Base-by-base conservation (phyloP, 2,888 invertebrate species). In the Smittia sp. region DNA sequence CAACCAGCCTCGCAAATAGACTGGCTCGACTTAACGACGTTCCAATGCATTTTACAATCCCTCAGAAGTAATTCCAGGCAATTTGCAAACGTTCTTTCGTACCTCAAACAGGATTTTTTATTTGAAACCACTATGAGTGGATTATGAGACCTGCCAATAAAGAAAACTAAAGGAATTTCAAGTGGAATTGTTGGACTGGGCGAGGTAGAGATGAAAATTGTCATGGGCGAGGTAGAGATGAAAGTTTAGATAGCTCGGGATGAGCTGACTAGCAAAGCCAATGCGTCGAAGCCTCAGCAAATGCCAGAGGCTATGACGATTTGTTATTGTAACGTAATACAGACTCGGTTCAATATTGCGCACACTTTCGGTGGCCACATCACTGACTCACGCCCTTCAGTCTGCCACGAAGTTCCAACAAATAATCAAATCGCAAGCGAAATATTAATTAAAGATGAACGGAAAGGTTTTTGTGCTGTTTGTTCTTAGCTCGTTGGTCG, bases 1-100 rank as follows among this genome's bases (percentile, higher is more conserved):
- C 79, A 94, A 95, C 79, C 95, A 95, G 78, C 95, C 95, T 75
- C 87, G 93, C 80, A 95, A 95, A 85, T 93, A 88, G 86, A 84
- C 76, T 32, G 63, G 2, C 11, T 46, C 2, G n/a, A 13, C 52
- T 13, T 13, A 46, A 7, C 52, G 52, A 32, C 32, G 32, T 32
- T 32, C 32, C 52, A 46, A 6, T 32, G 32, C 32, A 32, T 32
- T 32, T 32, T 52, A 39, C 11, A 39, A 39, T 39, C 7, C 52
- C 18, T 18, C n/a, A 20, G 18, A 54, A 15, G n/a, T 54, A 54
- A 4, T 54, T 54, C 54, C 54, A 54, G 18, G 54, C 18, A 54
- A n/a, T n/a, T n/a, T n/a, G n/a, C n/a, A 32, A 32, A 9, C 32
- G 32, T 32, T 32, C 32, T 54, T 4, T 54, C 1, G 20, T 54